Evolutionary conservation across 2,113 vertebrate species (phyloP).

Genomic region (Daubentonia madagascariensis): DNA sequence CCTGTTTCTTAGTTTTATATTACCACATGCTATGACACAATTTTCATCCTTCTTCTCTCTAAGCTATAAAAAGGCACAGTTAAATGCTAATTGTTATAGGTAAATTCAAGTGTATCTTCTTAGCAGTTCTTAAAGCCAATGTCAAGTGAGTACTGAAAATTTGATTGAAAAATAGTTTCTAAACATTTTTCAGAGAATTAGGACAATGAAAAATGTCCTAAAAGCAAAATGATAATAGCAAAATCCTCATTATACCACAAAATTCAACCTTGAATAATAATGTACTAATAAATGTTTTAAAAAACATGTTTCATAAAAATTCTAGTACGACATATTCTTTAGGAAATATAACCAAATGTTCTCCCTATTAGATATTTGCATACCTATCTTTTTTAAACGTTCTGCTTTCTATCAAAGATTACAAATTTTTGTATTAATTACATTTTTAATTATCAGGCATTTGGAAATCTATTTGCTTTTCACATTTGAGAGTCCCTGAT

Average conservation of each 20-base stretch:
- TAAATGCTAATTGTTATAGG: conserved; percentile 46
- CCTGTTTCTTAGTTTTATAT: conserved; percentile 31
- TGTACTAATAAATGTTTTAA: conserved; percentile 74
- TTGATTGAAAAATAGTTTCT: conserved; percentile 59
- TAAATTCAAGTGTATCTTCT: not conserved
- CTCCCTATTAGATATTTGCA: not conserved
- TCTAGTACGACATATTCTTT: not conserved
- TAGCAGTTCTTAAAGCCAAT: not conserved
- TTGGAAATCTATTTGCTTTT: not conserved
- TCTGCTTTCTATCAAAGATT: not conserved
- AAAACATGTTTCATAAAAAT: conserved; percentile 48
- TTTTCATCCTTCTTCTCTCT: conserved; percentile 34
- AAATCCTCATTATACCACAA: conserved; percentile 68
- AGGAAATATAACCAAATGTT: not conserved
- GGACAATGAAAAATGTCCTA: conserved; percentile 73
- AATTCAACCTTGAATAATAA: conserved; percentile 76
- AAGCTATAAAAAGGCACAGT: conserved; percentile 25
- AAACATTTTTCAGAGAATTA: conserved; percentile 69
- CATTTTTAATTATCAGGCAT: not conserved
- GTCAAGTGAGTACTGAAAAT: conserved; percentile 67
- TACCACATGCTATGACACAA: not conserved
- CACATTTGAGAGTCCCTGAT: not conserved
- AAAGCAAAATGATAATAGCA: conserved; percentile 75
- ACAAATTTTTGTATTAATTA: not conserved
- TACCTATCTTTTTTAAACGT: not conserved